Percentiles rank a stretch among this genome's conserved stretches.
Evolutionary conservation across 2,888 invertebrate species (phyloP).

Genomic region (Prosapia bicincta): DNA sequence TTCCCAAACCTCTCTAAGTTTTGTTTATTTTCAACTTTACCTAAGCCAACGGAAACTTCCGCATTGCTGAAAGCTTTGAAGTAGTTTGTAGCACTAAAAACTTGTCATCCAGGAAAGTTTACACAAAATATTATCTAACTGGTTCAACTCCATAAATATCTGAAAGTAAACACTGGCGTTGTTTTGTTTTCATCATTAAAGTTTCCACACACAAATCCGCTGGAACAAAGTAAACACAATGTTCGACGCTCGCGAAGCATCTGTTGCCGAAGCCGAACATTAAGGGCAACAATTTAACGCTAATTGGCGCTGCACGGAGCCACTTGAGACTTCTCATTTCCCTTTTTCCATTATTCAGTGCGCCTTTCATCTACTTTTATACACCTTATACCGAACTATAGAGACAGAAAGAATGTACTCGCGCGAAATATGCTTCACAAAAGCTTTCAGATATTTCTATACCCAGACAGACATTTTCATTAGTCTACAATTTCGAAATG

Average conservation of each 20-base stretch:
- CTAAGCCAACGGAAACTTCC: too few relatives aligned
- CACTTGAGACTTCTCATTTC: background rate
- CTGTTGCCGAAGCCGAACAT: background rate
- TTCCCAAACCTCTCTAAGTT: too few relatives aligned
- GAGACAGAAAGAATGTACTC: background rate
- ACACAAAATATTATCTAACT: background rate
- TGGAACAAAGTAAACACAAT: background rate
- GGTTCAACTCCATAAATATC: background rate
- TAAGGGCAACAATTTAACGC: background rate
- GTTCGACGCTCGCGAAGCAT: background rate
- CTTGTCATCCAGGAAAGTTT: background rate
- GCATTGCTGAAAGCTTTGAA: background rate
- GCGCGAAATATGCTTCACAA: background rate
- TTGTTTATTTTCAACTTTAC: too few relatives aligned
- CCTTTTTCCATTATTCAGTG: background rate
- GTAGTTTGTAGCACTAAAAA: too few relatives aligned
- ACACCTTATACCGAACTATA: background rate
- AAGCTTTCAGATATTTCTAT: background rate
- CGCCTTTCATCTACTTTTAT: background rate
- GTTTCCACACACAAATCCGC: background rate
- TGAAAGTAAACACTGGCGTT: background rate
- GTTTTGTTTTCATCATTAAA: background rate
- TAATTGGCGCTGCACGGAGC: background rate
- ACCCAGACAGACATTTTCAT: background rate
- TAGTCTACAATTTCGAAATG: background rate